Conservation (phyloP, 2,113 vertebrate genomes). For the Python bivittatus region DNA sequence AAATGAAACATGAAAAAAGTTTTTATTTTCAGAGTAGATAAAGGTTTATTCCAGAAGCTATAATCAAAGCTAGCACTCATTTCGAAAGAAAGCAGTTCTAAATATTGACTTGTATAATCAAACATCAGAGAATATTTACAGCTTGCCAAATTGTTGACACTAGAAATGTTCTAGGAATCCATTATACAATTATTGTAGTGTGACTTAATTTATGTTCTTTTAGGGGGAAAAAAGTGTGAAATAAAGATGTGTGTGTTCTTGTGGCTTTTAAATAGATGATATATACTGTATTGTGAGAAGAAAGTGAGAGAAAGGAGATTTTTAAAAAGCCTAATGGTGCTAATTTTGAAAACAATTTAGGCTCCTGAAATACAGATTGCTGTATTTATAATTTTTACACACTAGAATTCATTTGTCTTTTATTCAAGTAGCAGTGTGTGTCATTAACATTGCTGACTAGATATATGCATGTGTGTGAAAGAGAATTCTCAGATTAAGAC, state of each 20-base stretch:
- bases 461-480: no score
- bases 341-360: not conserved
- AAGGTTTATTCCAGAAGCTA: not conserved
- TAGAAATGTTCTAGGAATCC: slow-evolving; percentile 32
- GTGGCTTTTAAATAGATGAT: not conserved
- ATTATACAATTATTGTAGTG: not conserved
- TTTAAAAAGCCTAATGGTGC: not conserved
- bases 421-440: not conserved
- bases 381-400: not conserved
- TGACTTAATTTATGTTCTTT: slow-evolving; percentile 44
- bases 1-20: not conserved
- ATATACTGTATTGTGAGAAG: slow-evolving; percentile 30
- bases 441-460: not conserved
- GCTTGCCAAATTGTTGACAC: not conserved
- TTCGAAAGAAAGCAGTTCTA: not conserved
- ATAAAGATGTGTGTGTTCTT: slow-evolving; percentile 4
- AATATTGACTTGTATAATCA: not conserved
- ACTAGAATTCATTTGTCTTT: not conserved
- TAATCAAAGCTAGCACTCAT: not conserved
- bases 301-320: not conserved
- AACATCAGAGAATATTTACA: not conserved
- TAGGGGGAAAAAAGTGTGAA: not conserved
- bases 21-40: not conserved
- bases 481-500: not conserved
- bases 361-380: not conserved